A percentile compares a stretch with the other conserved stretches of the same genome.
Conservation (phyloP, 2,113 vertebrate genomes). For the Xiphophorus maculatus region DNA sequence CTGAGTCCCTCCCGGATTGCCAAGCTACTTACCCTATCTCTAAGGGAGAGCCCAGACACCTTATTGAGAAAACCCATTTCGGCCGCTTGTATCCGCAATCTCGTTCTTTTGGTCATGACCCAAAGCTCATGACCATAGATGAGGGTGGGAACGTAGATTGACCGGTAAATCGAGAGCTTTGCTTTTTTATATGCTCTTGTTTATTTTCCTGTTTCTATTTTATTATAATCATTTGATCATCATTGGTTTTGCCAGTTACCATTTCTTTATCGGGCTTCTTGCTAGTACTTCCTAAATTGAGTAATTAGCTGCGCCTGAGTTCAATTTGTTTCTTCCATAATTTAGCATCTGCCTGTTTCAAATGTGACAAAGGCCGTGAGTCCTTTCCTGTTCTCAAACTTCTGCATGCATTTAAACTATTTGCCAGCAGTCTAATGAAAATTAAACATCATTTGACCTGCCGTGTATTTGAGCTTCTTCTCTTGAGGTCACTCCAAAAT, state of each 20-base stretch:
- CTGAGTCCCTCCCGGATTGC: too few relatives aligned
- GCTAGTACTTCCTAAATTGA: conserved; percentile 52
- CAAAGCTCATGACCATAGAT: too few relatives aligned
- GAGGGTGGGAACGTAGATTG: too few relatives aligned
- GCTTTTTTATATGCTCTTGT: too few relatives aligned
- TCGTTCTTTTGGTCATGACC: too few relatives aligned
- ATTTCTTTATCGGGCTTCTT: conserved; percentile 15
- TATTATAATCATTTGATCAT: conserved; percentile 28
- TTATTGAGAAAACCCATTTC: too few relatives aligned
- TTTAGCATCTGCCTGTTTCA: conserved; percentile 28
- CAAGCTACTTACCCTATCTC: too few relatives aligned
- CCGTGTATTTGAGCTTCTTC: not conserved
- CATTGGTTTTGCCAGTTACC: not conserved
- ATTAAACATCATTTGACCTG: not conserved
- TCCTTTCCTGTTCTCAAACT: not conserved
- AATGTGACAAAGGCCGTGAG: conserved; percentile 11
- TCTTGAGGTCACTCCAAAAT: not conserved
- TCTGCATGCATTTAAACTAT: not conserved
- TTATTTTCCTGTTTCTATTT: conserved; percentile 31
- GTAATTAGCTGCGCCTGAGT: conserved; percentile 71
- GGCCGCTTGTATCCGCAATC: too few relatives aligned
- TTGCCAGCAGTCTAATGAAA: not conserved
- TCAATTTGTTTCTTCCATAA: conserved; percentile 56
- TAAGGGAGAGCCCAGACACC: too few relatives aligned
- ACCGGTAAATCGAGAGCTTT: too few relatives aligned